These are phyloP conservation scores for Drosophila algonquin DNA, from an alignment of 2,888 invertebrate species.

Conservation along the genomic window DNA sequence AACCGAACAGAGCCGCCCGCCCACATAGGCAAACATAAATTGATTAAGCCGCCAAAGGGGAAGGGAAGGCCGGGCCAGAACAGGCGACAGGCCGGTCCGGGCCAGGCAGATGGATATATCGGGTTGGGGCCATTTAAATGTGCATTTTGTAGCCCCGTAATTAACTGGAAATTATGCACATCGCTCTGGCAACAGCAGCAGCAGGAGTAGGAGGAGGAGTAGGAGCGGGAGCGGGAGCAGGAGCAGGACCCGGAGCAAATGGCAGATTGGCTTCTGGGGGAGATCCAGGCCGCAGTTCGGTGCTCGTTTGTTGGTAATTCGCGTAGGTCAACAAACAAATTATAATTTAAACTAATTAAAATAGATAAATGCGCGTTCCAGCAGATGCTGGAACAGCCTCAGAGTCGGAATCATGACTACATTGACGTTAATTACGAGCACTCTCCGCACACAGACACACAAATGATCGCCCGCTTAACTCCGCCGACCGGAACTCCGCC, in stretches of 20 bases:
- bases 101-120: neutral
- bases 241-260: neutral
- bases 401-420: conserved; percentile 39
- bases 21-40: conserved; percentile 53
- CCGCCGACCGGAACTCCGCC: conserved; percentile 69
- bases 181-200: conserved; percentile 10
- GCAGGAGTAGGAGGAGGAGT: too few species aligned
- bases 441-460: neutral
- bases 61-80: neutral
- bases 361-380: conserved; percentile 49
- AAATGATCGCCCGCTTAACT: conserved; percentile 35
- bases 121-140: conserved; percentile 54
- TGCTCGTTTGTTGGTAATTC: conserved; percentile 23
- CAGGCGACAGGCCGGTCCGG: too few species aligned
- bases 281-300: neutral
- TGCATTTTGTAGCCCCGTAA: conserved; percentile 52
- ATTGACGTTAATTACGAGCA: conserved; percentile 60
- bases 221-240: neutral
- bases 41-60: conserved; percentile 46
- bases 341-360: conserved; percentile 65
- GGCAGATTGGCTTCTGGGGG: neutral
- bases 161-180: conserved; percentile 49
- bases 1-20: too few species aligned
- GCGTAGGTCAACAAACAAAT: conserved; percentile 44
- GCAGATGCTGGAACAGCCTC: conserved; percentile 30